Percentiles rank a stretch among this genome's conserved stretches.
Evolutionary conservation across 2,888 invertebrate species (phyloP).

Genomic region (Cantharis nigra): DNA sequence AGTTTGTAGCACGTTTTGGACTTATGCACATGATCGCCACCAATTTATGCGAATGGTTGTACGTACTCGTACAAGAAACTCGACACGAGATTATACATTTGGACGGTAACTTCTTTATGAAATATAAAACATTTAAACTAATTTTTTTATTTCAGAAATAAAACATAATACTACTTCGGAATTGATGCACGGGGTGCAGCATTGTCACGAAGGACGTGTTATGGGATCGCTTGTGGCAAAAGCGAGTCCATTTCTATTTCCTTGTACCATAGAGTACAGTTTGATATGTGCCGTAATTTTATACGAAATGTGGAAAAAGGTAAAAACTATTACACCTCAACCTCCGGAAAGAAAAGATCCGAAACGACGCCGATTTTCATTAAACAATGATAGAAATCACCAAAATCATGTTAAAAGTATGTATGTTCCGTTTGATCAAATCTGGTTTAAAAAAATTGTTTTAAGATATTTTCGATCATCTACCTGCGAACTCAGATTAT

Average conservation of each 20-base stretch:
- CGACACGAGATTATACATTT: conserved; percentile 83
- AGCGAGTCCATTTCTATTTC: conserved; percentile 92
- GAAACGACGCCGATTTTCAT: not conserved
- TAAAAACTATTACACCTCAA: conserved; percentile 48
- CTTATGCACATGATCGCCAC: conserved; percentile 94
- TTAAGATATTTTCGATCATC: conserved; percentile 39
- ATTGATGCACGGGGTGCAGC: conserved; percentile 28
- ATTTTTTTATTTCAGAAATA: conserved; percentile 5
- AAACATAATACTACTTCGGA: not conserved
- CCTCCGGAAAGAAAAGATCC: conserved; percentile 67
- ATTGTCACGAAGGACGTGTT: conserved; percentile 41
- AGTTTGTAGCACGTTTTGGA: conserved; percentile 81
- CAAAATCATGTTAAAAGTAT: not conserved
- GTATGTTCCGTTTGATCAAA: not conserved
- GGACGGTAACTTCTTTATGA: conserved; percentile 44
- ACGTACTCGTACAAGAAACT: conserved; percentile 85
- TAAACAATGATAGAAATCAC: not conserved
- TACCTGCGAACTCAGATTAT: conserved; percentile 66
- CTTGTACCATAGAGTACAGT: conserved; percentile 93
- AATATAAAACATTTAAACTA: not conserved
- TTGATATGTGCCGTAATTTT: conserved; percentile 93
- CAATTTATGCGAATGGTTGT: conserved; percentile 91
- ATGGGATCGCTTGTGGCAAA: conserved; percentile 79
- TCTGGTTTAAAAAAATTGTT: not conserved
- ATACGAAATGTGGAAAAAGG: conserved; percentile 95